Base-by-base conservation (phyloP, 2,888 invertebrate genomes). In the Epistrophella euchroma region DNA sequence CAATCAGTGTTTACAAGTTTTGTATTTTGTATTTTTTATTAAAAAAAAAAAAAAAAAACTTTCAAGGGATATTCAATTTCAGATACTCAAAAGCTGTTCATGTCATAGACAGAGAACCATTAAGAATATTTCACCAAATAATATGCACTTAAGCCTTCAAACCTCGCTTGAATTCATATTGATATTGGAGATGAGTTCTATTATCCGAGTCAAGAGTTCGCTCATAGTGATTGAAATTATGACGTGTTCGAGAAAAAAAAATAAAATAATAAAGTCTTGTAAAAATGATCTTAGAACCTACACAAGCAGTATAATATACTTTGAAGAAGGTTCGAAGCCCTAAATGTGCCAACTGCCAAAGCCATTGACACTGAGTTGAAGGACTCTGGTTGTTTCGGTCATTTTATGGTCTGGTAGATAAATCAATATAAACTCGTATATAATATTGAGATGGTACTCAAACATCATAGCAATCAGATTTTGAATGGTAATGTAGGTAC, bases 281-380 rank as follows among this genome's bases (percentile, higher is more conserved):
- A 28, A 71, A 25, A 45, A 43, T 45, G 45, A 55, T 45, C 43
- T 71, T 52, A 7, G 11, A 15, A 37, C 45, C 40, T 43, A 28
- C 28, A 71, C 43, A 55, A 32, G 43, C 56, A 56, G 40, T 28
- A n/a, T 32, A n/a, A 50, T 15, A 28, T 19, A 15, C 37, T 52
- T 50, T 50, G 50, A 68, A 52, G 68, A 52, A 37, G 68, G 52
- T 52, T 40, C 15, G 2, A 15, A n/a, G 17, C 28, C 60, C 37
- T n/a, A 71, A 66, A 74, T 68, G 40, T 78, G 56, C 43, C 78
- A 84, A 58, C 32, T 78, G 56, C 43, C 78, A 84, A 58, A 74
- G 56, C 64, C 78, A 83, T 10, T 71, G 71, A 43, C 72, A 73
- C 35, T 50, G 19, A n/a, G n/a, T n/a, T n/a, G n/a, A 19, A 37